These are phyloP conservation scores for Struthidea cinerea DNA, from an alignment of 2,113 vertebrate genomes.

Conservation along the genomic window DNA sequence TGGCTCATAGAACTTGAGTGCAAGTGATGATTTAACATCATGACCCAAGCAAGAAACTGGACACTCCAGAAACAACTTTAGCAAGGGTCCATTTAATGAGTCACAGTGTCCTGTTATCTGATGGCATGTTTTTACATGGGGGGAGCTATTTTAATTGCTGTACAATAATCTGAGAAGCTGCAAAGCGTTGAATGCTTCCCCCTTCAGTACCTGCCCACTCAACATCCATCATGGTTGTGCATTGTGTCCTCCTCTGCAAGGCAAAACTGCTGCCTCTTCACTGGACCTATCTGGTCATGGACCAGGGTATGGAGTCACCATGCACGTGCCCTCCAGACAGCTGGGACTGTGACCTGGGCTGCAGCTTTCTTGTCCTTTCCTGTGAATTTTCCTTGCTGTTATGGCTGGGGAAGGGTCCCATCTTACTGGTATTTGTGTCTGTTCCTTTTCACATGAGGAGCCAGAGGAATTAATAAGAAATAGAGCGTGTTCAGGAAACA, in stretches of 20 bases:
- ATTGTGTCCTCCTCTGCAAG: not conserved
- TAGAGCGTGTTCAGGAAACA: not conserved
- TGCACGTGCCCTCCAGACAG: rapidly evolving
- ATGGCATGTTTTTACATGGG: not conserved
- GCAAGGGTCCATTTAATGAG: not conserved
- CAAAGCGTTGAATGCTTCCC: not conserved
- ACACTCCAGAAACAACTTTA: not conserved
- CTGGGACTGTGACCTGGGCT: not conserved
- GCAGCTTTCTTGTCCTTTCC: not conserved
- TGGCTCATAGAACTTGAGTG: not conserved
- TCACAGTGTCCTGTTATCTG: not conserved
- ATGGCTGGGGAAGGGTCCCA: not conserved
- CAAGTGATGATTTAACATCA: not conserved
- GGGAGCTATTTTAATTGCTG: not conserved
- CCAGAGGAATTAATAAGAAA: slow-evolving; percentile 2
- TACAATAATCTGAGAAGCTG: not conserved
- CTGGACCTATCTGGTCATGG: not conserved
- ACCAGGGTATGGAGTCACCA: not conserved
- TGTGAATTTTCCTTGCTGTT: not conserved
- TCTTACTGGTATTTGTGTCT: not conserved
- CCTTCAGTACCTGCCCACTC: not conserved
- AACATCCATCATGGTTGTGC: not conserved
- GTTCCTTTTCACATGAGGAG: not conserved
- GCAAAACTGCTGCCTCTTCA: not conserved
- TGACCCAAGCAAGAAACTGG: not conserved